These are phyloP conservation scores for Diarsia dahlii DNA, from an alignment of 2,888 invertebrate species.

Conservation along the genomic window DNA sequence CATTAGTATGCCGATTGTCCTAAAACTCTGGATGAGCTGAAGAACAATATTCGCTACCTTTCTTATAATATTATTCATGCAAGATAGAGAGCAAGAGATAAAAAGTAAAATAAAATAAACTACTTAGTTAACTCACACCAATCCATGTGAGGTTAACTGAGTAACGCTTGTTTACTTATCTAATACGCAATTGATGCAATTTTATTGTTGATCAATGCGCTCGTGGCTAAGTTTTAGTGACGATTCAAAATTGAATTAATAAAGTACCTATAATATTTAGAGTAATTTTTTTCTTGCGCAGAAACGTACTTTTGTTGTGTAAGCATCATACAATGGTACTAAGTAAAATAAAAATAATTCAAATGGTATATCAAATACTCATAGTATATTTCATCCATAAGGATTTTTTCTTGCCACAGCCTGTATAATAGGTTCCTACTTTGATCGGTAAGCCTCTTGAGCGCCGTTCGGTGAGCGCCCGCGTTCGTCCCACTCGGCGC, in stretches of 20 bases:
- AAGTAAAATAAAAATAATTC: background rate
- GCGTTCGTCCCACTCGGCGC: conserved; percentile 5
- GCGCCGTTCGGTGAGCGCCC: conserved; percentile 3
- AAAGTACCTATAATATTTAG: too few species aligned
- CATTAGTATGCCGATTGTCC: too few species aligned
- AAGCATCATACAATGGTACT: background rate
- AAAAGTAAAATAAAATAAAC: background rate
- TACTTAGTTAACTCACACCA: too few species aligned
- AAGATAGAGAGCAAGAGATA: background rate
- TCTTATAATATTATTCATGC: background rate
- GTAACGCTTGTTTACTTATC: too few species aligned
- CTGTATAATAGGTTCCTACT: background rate
- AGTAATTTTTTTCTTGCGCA: too few species aligned
- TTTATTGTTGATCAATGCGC: too few species aligned
- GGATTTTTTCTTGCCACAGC: background rate
- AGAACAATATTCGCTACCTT: background rate
- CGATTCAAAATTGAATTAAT: too few species aligned
- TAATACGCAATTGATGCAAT: too few species aligned
- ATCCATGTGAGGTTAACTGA: too few species aligned
- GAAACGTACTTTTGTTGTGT: too few species aligned
- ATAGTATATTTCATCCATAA: background rate
- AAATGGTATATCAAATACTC: background rate
- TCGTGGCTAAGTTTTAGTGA: too few species aligned
- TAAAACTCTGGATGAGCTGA: background rate
- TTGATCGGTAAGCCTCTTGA: conserved; percentile 33